Base-by-base conservation (phyloP, 2,888 invertebrate genomes). In the Stenichneumon culpator region DNA sequence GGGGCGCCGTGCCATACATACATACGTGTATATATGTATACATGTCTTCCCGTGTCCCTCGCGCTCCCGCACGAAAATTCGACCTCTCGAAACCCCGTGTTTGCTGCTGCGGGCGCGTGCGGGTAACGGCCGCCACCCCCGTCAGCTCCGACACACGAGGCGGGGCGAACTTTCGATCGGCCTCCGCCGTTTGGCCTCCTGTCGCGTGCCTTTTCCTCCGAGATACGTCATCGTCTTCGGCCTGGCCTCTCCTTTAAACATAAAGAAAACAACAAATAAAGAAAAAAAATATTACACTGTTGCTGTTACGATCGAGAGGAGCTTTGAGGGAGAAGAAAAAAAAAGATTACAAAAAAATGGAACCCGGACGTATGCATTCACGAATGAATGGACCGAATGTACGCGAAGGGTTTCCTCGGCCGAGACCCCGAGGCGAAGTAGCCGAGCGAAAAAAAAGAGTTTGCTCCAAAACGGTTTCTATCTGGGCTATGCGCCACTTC, bases 81-180 rank as follows among this genome's bases (percentile, higher is more conserved):
- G 22, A 57, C 57, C 57, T 25, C 57, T 57, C 57, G 22, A 22
- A 57, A 22, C 25, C 9, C 22, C 57, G 25, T 25, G 57, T 57
- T 57, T 57, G 75, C 25, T 32, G 70, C 52, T 67, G 16, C 36
- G 52, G 69, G 70, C 77, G 77, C 83, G 80, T 83, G 77, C 81
- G 79, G 67, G 65, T 79, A 78, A 81, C 63, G 67, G 50, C 54
- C 57, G 36, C 28, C 47, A 44, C 57, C 60, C 14, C 47, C 36
- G 32, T 74, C 28, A 28, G 63, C 25, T n/a, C 39, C 36, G 54
- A 52, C 19, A 68, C 65, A 80, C 78, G 74, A 78, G 83, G 83
- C 73, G 85, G 83, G 81, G 81, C 77, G 74, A 84, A 85, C 78
- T 86, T 87, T 87, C 86, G 87, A 87, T 87, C 87, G 86, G 80